These are phyloP conservation scores for Anguilla japonica DNA, from an alignment of 2,113 vertebrate genomes.

Conservation along the genomic window DNA sequence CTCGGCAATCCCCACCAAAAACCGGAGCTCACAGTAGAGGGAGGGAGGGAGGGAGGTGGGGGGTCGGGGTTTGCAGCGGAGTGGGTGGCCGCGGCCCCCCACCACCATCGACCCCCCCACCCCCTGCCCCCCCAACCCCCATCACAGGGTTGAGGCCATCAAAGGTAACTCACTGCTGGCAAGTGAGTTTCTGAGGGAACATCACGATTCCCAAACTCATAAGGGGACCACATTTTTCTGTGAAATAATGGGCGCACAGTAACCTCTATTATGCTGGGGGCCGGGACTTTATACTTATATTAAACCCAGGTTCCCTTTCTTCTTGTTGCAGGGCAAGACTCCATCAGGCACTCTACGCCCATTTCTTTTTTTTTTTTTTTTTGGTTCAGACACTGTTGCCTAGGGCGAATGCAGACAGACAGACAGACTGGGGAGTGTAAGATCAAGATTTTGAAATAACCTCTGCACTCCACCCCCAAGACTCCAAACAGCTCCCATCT, in stretches of 20 bases:
- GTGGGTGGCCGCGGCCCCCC: constrained; percentile 26
- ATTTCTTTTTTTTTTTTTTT: constrained; percentile 6
- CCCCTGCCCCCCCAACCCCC: neutral
- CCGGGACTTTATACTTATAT: neutral
- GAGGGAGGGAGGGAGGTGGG: neutral
- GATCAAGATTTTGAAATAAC: constrained; percentile 16
- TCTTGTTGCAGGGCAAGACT: constrained; percentile 7
- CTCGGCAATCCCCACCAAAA: constrained; percentile 12
- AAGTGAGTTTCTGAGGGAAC: neutral
- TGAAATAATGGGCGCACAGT: neutral
- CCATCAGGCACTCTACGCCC: neutral
- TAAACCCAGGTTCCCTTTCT: constrained; percentile 17
- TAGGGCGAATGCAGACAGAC: constrained; percentile 16
- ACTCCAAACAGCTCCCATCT: neutral
- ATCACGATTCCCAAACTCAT: neutral
- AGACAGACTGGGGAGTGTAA: neutral
- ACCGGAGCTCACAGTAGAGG: neutral
- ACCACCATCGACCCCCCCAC: neutral
- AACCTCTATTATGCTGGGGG: neutral
- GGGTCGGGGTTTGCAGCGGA: neutral
- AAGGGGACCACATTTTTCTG: constrained; percentile 8
- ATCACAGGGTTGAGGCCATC: neutral
- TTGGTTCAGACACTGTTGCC: neutral
- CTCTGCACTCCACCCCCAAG: neutral
- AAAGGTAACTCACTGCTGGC: constrained; percentile 12